Conservation (phyloP, 2,113 vertebrate species). For the Bagarius yarrelli region DNA sequence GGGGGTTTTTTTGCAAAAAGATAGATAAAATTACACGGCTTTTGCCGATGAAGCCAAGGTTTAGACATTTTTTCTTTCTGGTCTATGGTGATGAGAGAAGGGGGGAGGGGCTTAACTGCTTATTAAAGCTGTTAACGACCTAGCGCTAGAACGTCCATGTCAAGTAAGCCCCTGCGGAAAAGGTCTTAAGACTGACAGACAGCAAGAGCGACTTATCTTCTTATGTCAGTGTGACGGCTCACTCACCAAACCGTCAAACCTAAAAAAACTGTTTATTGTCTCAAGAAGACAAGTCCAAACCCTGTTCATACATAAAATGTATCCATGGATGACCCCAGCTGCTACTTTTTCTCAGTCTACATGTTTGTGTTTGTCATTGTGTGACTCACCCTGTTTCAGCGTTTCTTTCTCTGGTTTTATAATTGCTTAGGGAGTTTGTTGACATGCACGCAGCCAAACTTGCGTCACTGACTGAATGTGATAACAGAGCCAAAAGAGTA, state of each 20-base stretch:
- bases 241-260: conserved; percentile 15
- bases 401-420: conserved; percentile 20
- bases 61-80: conserved; percentile 3
- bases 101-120: conserved; percentile 28
- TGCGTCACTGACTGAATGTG: neutral
- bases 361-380: neutral
- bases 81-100: conserved; percentile 12
- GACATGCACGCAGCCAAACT: conserved; percentile 20
- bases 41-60: too few relatives aligned
- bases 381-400: conserved; percentile 14
- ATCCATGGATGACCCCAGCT: conserved; percentile 41
- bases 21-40: neutral
- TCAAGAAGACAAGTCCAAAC: neutral
- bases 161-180: conserved; percentile 28
- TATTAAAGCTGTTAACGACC: conserved; percentile 51
- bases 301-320: neutral
- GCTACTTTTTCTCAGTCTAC: conserved; percentile 7
- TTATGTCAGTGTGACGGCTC: conserved; percentile 23
- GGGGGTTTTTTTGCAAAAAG: neutral
- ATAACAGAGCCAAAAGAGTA: neutral
- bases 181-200: conserved; percentile 4
- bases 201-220: conserved; percentile 1
- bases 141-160: neutral
- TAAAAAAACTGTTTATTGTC: neutral
- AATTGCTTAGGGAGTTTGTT: conserved; percentile 21